Percentiles rank a stretch among this genome's conserved stretches.
Conservation (phyloP, 2,888 invertebrate species). For the Drosophila stalkeri region DNA sequence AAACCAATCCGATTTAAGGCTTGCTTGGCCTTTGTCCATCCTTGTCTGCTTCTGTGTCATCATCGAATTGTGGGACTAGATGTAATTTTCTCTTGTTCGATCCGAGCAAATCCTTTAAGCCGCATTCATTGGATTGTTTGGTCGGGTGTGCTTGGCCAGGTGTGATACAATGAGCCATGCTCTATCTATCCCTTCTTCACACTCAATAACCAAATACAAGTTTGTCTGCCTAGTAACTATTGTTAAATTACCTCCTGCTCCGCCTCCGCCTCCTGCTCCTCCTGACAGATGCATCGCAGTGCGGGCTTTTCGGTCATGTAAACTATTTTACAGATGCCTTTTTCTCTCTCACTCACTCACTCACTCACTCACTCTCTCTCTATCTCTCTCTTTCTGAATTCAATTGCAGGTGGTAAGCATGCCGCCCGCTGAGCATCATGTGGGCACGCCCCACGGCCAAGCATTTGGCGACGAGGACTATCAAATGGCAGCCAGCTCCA, state of each 20-base stretch:
- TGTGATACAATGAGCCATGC: constrained; percentile 33
- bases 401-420: constrained; percentile 64
- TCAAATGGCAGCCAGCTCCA: constrained; percentile 61
- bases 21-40: not conserved
- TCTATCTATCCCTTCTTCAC: not conserved
- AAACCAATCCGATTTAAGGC: not conserved
- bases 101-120: not conserved
- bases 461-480: constrained; percentile 45
- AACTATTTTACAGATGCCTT: constrained; percentile 32
- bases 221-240: constrained; percentile 23
- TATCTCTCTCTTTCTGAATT: not conserved
- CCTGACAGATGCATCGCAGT: not conserved
- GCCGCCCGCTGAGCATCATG: constrained; percentile 64
- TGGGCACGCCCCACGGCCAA: constrained; percentile 30
- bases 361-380: not conserved
- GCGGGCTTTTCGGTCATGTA: constrained; percentile 17
- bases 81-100: not conserved
- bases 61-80: not conserved
- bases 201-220: constrained; percentile 8
- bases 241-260: constrained; percentile 19
- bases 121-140: not conserved
- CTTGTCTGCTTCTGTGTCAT: not conserved
- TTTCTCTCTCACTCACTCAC: not conserved
- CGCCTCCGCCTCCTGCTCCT: not conserved
- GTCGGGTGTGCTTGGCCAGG: constrained; percentile 12